Conservation (phyloP, 1,140 invertebrate species). For the Dryas iulia region DNA sequence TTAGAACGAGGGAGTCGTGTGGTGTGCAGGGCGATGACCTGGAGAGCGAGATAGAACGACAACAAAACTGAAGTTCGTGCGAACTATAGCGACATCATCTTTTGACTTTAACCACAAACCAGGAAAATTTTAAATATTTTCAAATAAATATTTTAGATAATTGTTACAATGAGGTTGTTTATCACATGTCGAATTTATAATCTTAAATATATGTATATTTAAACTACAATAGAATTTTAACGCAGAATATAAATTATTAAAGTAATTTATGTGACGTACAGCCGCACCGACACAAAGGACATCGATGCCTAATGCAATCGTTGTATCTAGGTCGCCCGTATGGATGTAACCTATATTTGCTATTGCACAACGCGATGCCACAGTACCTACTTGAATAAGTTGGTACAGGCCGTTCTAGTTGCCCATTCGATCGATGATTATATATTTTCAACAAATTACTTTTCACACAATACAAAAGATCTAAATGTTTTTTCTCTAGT, state of each 20-base stretch:
- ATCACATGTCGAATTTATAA: no score
- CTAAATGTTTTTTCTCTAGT: not conserved
- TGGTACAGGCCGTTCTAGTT: slow-evolving; percentile 44
- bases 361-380: slow-evolving; percentile 60
- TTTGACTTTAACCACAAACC: slow-evolving; percentile 29
- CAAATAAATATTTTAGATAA: no score
- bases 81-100: slow-evolving; percentile 45
- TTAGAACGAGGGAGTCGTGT: slow-evolving; percentile 70
- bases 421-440: slow-evolving; percentile 47
- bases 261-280: not conserved
- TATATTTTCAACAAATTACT: not conserved
- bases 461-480: not conserved
- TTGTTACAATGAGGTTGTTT: no score
- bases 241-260: not conserved
- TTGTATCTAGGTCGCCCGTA: slow-evolving; percentile 55
- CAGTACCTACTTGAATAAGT: slow-evolving; percentile 52
- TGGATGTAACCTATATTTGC: slow-evolving; percentile 68
- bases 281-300: slow-evolving; percentile 51
- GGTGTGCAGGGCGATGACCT: slow-evolving; percentile 71
- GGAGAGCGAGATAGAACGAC: slow-evolving; percentile 72
- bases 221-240: no score
- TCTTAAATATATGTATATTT: no score
- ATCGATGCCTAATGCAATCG: slow-evolving; percentile 46
- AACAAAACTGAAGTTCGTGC: slow-evolving; percentile 77
- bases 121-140: slow-evolving; percentile 21